A percentile compares a stretch with the other conserved stretches of the same genome.
These are phyloP conservation scores for Liasis olivaceus DNA, from an alignment of 2,797 vertebrate genomes.

Conservation along the genomic window DNA sequence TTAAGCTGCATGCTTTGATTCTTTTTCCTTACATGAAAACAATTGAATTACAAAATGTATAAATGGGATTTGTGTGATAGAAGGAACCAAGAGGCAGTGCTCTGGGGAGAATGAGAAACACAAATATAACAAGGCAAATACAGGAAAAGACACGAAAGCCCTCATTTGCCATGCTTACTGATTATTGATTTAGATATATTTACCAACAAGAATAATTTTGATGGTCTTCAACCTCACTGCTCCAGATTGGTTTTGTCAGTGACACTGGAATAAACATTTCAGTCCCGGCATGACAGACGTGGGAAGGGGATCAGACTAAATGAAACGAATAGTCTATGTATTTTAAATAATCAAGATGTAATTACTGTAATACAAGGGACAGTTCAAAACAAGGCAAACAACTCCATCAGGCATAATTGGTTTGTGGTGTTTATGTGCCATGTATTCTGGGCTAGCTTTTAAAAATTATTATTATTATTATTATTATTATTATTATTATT, in stretches of 20 bases:
- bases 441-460: not conserved
- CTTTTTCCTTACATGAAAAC: not conserved
- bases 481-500: not conserved
- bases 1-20: not conserved
- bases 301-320: too few relatives aligned
- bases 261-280: constrained; percentile 11
- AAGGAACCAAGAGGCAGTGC: rapidly evolving
- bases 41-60: rapidly evolving
- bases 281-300: not conserved
- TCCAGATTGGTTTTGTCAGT: not conserved
- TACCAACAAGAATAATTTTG: not conserved
- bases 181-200: not conserved
- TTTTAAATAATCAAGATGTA: constrained; percentile 10
- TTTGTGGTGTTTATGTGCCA: not conserved
- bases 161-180: rapidly evolving
- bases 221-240: not conserved
- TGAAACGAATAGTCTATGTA: not conserved
- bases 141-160: too few relatives aligned
- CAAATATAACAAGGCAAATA: not conserved
- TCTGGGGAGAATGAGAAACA: not conserved
- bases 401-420: constrained; percentile 5
- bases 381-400: constrained; percentile 39
- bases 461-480: not conserved
- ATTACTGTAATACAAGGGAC: constrained; percentile 23
- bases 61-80: not conserved